phyloP scores from a whole-genome alignment of 2,113 vertebrate genomes.

The Cynoglossus semilaevis region DNA sequence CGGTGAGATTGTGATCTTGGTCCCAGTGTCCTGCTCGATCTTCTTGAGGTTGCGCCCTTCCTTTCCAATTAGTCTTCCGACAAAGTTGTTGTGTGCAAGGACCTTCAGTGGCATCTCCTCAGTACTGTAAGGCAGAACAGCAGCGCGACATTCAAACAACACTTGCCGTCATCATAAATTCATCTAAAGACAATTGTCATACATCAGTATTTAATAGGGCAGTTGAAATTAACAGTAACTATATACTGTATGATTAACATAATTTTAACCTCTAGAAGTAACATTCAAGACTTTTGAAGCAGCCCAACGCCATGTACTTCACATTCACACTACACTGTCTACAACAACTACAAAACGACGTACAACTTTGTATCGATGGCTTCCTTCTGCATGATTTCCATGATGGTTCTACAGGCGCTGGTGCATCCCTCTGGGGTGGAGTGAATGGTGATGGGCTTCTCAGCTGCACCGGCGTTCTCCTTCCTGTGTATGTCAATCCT shows the following conservation, averaged over 20 bases:
- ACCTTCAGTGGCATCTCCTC: conserved; percentile 98
- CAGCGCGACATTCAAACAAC: neutral
- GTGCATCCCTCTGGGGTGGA: conserved; percentile 95
- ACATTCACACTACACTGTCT: no score
- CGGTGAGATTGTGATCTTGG: conserved; percentile 98
- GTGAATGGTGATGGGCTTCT: conserved; percentile 97
- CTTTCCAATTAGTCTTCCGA: conserved; percentile 95
- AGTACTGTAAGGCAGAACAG: conserved; percentile 75
- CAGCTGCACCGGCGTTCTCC: conserved; percentile 95
- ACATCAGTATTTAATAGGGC: no score
- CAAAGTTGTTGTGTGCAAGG: conserved; percentile 97
- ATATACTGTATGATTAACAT: no score
- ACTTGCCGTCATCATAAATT: no score
- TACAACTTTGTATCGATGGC: conserved; percentile 97
- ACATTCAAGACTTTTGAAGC: no score
- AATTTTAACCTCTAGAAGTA: no score
- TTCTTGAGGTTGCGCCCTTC: conserved; percentile 98
- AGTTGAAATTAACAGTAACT: no score
- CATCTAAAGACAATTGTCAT: no score
- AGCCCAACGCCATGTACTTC: no score
- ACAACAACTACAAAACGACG: conserved; percentile 69
- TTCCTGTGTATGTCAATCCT: conserved; percentile 99
- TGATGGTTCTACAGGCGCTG: conserved; percentile 91
- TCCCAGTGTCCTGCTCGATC: conserved; percentile 95
- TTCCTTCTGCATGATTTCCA: conserved; percentile 99